These are phyloP conservation scores for Glyphotaelius pellucidus DNA, from an alignment of 2,888 invertebrate genomes.

Conservation along the genomic window DNA sequence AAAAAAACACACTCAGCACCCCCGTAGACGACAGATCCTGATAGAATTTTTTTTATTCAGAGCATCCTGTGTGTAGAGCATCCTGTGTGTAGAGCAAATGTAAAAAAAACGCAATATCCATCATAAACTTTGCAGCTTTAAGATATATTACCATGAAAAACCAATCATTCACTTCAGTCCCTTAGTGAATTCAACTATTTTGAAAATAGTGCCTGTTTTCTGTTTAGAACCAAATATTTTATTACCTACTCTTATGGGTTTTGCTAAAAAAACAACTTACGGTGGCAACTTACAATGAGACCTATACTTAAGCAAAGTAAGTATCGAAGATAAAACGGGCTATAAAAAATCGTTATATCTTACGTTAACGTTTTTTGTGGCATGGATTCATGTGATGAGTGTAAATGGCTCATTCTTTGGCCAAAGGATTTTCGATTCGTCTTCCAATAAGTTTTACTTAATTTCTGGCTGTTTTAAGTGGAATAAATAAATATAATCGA, in stretches of 20 bases:
- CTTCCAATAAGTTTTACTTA: not conserved
- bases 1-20: too few species aligned
- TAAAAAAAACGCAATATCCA: too few species aligned
- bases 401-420: not conserved
- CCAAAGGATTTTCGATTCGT: not conserved
- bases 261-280: too few species aligned
- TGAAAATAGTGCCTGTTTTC: not conserved
- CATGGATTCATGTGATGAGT: not conserved
- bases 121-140: too few species aligned
- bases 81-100: too few species aligned
- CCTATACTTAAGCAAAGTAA: not conserved
- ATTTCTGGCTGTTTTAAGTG: not conserved
- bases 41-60: too few species aligned
- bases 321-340: not conserved
- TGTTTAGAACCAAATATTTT: not conserved
- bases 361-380: not conserved
- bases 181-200: not conserved
- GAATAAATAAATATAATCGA: too few species aligned
- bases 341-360: not conserved
- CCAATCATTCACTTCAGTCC: not conserved
- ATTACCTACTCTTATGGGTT: not conserved
- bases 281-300: not conserved
- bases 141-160: too few species aligned
- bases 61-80: too few species aligned
- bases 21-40: too few species aligned